Evolutionary conservation across 2,888 invertebrate genomes (phyloP), one percentile per base, ranked within the genome.

Genomic region (Acleris sparsana): DNA sequence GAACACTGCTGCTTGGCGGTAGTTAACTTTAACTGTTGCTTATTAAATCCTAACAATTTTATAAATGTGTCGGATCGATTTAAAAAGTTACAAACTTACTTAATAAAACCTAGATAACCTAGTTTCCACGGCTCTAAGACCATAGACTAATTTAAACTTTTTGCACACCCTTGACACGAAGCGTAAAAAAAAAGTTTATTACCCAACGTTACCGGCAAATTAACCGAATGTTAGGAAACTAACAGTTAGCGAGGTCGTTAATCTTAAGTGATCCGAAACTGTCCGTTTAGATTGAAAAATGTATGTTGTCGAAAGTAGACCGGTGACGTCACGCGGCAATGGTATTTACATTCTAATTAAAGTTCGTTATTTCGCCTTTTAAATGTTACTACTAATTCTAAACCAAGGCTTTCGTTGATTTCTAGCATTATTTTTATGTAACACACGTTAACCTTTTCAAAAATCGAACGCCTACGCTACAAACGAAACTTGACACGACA

Each of bases 231-330:
- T 86, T 84, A 84, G 83, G 80, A 84, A 83, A 87, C 77, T 80
- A 79, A 82, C 84, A 79, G 84, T 85, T 85, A 81, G 78, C 76
- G 74, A 80, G 79, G 79, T 82, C 85, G 84, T 89, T 88, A 87
- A 87, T 88, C 88, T 85, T 81, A 64, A 63, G 72, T 81, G 86
- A 83, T 84, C 85, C 80, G 73, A 82, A 88, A 85, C 84, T 88
- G 86, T 88, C 85, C 73, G 75, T 83, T 84, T 57, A 57, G 80
- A 80, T 80, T 83, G 80, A 86, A 85, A 87, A 85, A 85, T 83
- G 77, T 80, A 85, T 83, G 73, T 73, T 74, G 77, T 78, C 73
- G 75, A 77, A 85, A 83, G 76, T 78, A 72, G 60, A 68, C 29
- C 60, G 56, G 29, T 63, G 61, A 46, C 58, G 57, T 62, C 60